Percentiles rank a stretch among this genome's conserved stretches.
Evolutionary conservation across 2,888 invertebrate species (phyloP).

Genomic region (Dascillus cervinus): DNA sequence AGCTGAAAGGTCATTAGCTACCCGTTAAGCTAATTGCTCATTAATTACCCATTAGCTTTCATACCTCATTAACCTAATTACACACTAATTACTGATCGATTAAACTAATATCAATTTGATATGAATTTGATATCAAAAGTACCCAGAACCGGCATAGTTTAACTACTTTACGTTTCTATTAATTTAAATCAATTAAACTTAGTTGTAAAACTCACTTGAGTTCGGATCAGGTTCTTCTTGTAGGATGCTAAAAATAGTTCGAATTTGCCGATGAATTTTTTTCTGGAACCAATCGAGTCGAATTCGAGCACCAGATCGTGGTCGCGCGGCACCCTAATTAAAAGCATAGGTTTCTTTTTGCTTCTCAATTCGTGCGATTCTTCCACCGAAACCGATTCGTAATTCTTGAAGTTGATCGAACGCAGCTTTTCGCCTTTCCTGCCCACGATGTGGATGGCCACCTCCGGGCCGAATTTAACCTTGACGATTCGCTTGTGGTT

Average conservation of each 20-base stretch:
- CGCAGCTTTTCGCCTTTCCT: slow-evolving; percentile 87
- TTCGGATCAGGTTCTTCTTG: slow-evolving; percentile 70
- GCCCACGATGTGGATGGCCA: slow-evolving; percentile 78
- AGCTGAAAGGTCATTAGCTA: too few species aligned
- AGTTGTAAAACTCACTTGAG: slow-evolving; percentile 49
- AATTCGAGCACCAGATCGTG: slow-evolving; percentile 91
- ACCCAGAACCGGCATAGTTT: too few species aligned
- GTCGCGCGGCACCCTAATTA: slow-evolving; percentile 76
- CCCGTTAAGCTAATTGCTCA: too few species aligned
- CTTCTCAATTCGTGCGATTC: slow-evolving; percentile 76
- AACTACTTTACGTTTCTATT: too few species aligned
- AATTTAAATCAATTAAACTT: too few species aligned
- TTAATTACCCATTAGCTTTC: too few species aligned
- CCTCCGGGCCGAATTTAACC: slow-evolving; percentile 83
- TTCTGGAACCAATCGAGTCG: slow-evolving; percentile 68
- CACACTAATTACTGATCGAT: too few species aligned
- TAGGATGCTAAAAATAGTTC: slow-evolving; percentile 77
- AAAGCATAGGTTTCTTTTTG: slow-evolving; percentile 73
- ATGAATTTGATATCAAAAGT: too few species aligned
- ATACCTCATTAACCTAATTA: too few species aligned
- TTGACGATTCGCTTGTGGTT: slow-evolving; percentile 85
- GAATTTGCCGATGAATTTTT: slow-evolving; percentile 81
- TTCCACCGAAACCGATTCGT: slow-evolving; percentile 75
- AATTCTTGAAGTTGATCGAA: slow-evolving; percentile 67
- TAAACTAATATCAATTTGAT: too few species aligned